These are phyloP conservation scores for Clarias fuscus DNA, from an alignment of 2,797 vertebrate species.

Conservation along the genomic window DNA sequence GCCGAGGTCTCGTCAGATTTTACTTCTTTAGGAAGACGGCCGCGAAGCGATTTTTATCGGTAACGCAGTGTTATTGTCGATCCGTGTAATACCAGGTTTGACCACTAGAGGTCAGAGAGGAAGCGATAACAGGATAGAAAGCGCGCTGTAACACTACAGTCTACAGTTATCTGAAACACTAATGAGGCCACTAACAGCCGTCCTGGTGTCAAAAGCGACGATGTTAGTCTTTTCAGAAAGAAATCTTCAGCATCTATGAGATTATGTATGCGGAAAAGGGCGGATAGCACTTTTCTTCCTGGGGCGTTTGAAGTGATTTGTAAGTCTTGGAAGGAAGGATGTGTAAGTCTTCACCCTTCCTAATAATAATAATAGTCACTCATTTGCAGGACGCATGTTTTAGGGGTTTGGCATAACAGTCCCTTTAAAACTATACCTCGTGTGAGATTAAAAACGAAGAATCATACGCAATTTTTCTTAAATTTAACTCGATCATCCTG, in stretches of 20 bases:
- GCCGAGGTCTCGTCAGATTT: not conserved
- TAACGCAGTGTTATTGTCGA: not conserved
- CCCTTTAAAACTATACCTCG: not conserved
- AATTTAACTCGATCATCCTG: not conserved
- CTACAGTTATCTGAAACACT: conserved; percentile 22
- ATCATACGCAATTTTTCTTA: not conserved
- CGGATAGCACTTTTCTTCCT: not conserved
- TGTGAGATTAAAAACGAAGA: not conserved
- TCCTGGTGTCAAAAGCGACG: not conserved
- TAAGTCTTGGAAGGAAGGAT: not conserved
- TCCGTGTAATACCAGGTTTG: not conserved
- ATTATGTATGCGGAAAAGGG: not conserved
- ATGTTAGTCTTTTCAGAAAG: not conserved
- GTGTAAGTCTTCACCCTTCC: not conserved
- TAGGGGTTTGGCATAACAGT: too few species aligned
- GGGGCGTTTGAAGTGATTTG: not conserved
- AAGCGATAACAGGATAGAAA: not conserved
- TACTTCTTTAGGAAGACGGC: not conserved
- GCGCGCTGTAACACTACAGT: conserved; percentile 16
- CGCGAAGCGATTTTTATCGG: not conserved
- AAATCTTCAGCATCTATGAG: not conserved
- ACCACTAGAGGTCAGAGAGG: not conserved
- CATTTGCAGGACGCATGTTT: not conserved
- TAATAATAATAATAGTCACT: not conserved
- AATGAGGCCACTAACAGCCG: not conserved